Evolutionary conservation across 1,140 invertebrate genomes (phyloP).

Genomic region (Colletes latitarsis): DNA sequence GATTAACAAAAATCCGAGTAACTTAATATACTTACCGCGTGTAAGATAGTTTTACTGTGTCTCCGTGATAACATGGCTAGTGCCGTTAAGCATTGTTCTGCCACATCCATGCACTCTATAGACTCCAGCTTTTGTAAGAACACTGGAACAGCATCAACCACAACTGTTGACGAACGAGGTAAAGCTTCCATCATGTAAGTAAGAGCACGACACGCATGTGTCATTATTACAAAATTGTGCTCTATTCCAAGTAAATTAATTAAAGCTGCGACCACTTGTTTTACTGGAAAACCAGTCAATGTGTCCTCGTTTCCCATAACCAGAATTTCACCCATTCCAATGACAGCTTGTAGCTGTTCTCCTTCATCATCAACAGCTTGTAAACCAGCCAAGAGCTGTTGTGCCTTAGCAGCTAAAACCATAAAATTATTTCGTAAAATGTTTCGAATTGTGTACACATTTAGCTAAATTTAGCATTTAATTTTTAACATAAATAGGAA

Average conservation of each 20-base stretch:
- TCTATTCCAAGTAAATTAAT: conserved; percentile 94
- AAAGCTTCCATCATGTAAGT: conserved; percentile 99
- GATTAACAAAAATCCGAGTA: no score
- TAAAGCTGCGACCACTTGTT: conserved; percentile 97
- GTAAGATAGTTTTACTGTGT: conserved; percentile 97
- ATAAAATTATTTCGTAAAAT: conserved; percentile 63
- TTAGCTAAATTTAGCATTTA: conserved; percentile 14
- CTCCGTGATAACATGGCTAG: conserved; percentile 97
- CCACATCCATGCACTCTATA: conserved; percentile 99
- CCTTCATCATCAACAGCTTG: conserved; percentile 97
- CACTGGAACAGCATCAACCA: conserved; percentile 97
- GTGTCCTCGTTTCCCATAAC: conserved; percentile 99
- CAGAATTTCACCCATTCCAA: conserved; percentile 99
- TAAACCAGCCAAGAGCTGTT: conserved; percentile 95
- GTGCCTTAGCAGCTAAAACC: conserved; percentile 92
- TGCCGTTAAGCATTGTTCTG: conserved; percentile 97
- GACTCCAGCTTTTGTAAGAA: conserved; percentile 97
- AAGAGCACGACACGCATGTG: conserved; percentile 97
- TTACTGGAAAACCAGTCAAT: conserved; percentile 97
- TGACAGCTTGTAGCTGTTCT: conserved; percentile 97
- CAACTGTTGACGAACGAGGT: conserved; percentile 96
- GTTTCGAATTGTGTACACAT: not conserved
- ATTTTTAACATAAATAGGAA: not conserved
- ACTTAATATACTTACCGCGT: conserved; percentile 86
- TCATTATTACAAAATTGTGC: conserved; percentile 99